phyloP scores from a whole-genome alignment of 2,888 invertebrate genomes.

The Drosophila histrio region DNA sequence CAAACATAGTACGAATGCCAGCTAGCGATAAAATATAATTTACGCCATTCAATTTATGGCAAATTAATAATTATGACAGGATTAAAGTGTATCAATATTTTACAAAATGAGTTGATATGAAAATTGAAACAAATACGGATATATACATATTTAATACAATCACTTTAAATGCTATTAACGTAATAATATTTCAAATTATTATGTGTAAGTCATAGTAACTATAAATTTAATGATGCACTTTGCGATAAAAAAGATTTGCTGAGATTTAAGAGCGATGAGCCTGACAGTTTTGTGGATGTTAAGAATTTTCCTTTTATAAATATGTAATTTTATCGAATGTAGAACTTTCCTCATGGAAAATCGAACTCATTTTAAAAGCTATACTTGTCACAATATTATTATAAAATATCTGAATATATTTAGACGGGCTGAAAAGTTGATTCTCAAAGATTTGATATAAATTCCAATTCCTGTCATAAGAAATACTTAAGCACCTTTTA shows the following conservation, averaged over 20 bases:
- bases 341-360: too few relatives aligned
- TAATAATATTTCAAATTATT: slow-evolving; percentile 23
- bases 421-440: too few relatives aligned
- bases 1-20: neutral
- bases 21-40: slow-evolving; percentile 33
- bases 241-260: neutral
- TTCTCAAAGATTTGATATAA: too few relatives aligned
- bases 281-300: too few relatives aligned
- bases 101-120: slow-evolving; percentile 12
- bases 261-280: neutral
- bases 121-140: slow-evolving; percentile 1
- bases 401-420: too few relatives aligned
- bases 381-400: too few relatives aligned
- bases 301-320: too few relatives aligned
- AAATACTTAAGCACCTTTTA: neutral
- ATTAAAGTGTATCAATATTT: slow-evolving; percentile 21
- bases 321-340: too few relatives aligned
- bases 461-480: neutral
- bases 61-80: slow-evolving; percentile 35
- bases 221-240: neutral
- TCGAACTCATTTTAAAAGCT: too few relatives aligned
- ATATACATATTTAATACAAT: slow-evolving; percentile 13
- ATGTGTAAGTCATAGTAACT: neutral
- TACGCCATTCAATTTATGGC: slow-evolving; percentile 22
- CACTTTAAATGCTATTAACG: slow-evolving; percentile 19